Evolutionary conservation across 2,888 invertebrate genomes (phyloP).

Genomic region (Galeruca laticollis): DNA sequence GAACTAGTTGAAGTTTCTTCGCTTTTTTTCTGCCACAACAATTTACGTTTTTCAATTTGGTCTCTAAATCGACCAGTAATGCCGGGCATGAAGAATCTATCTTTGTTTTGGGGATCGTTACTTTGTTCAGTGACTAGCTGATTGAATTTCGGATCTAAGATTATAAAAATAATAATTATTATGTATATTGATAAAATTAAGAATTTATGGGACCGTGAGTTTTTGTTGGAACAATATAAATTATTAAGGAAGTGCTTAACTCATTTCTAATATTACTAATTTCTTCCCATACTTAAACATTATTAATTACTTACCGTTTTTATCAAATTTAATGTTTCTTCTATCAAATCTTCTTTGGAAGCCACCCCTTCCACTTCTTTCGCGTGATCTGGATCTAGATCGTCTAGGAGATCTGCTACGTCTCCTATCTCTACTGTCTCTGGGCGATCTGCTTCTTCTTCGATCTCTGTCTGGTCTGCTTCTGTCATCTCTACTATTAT

Average conservation of each 20-base stretch:
- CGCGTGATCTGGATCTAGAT: constrained; percentile 56
- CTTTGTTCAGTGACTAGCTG: constrained; percentile 71
- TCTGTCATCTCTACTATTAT: constrained; percentile 49
- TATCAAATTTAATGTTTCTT: constrained; percentile 66
- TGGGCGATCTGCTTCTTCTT: constrained; percentile 54
- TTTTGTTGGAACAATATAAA: no score
- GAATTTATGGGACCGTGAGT: not conserved
- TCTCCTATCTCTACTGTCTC: constrained; percentile 56
- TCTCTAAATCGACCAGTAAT: constrained; percentile 82
- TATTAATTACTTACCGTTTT: constrained; percentile 61
- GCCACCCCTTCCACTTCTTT: constrained; percentile 57
- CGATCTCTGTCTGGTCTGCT: constrained; percentile 57
- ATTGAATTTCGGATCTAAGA: constrained; percentile 17
- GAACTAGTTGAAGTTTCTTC: constrained; percentile 42
- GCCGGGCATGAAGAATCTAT: constrained; percentile 63
- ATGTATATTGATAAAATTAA: no score
- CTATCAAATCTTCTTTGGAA: constrained; percentile 66
- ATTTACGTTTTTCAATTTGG: constrained; percentile 91
- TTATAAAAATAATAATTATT: constrained; percentile 51
- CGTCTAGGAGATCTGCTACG: constrained; percentile 59
- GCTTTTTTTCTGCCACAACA: constrained; percentile 87
- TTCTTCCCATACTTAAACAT: no score
- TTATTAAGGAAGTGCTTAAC: no score
- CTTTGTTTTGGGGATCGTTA: constrained; percentile 38
- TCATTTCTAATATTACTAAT: no score